Percentiles rank a stretch among this genome's conserved stretches.
Evolutionary conservation across 1,140 invertebrate species (phyloP).

Genomic region (Lithobius niger): DNA sequence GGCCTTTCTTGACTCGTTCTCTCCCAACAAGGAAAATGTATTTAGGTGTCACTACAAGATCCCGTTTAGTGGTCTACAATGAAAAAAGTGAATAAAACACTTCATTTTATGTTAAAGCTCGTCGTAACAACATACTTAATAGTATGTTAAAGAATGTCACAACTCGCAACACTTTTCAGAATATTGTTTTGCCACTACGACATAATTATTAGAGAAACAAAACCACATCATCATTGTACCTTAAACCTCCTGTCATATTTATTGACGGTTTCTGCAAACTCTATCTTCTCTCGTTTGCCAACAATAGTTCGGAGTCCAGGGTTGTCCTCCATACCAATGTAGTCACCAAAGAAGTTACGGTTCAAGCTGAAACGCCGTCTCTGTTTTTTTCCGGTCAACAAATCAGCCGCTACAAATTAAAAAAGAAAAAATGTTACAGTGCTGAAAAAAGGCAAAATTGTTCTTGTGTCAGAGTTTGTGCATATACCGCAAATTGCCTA

Average conservation of each 20-base stretch:
- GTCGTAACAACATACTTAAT: no score
- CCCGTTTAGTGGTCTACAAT: conserved; percentile 39
- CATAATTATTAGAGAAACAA: no score
- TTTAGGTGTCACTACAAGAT: conserved; percentile 51
- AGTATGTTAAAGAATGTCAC: no score
- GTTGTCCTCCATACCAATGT: conserved; percentile 52
- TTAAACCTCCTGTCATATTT: conserved; percentile 60
- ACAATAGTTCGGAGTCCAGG: conserved; percentile 43
- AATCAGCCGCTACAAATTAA: conserved; percentile 34
- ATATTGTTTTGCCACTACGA: no score
- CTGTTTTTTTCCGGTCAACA: conserved; percentile 54
- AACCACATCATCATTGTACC: no score
- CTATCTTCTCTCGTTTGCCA: conserved; percentile 50
- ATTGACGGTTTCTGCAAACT: conserved; percentile 52
- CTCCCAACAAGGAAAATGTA: conserved; percentile 46
- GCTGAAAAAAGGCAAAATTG: no score
- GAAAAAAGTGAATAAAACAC: not conserved
- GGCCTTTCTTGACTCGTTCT: conserved; percentile 42
- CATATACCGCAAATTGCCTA: no score
- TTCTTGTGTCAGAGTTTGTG: no score
- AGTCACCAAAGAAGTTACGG: conserved; percentile 58
- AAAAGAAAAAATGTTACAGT: conserved; percentile 8
- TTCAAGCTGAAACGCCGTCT: conserved; percentile 49
- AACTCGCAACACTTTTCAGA: no score
- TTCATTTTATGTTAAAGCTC: no score